phyloP scores from a whole-genome alignment of 2,888 invertebrate species.

The Dasysyrphus tricinctus region DNA sequence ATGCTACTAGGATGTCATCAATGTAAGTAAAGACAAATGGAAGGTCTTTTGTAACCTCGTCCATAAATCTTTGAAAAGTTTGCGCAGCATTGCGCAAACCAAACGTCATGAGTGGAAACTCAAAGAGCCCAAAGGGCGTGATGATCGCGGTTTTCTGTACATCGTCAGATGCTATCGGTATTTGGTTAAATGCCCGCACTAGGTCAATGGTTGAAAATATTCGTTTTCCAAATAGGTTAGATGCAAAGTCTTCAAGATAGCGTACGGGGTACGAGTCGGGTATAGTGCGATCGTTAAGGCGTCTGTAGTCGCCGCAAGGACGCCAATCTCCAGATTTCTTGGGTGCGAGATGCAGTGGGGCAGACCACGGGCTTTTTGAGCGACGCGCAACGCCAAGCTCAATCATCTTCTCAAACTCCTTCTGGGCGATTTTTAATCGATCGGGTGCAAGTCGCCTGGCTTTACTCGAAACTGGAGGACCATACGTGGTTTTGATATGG shows the following conservation, averaged over 20 bases:
- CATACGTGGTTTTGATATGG: constrained; percentile 37
- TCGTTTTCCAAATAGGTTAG: constrained; percentile 2
- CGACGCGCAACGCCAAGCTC: background rate
- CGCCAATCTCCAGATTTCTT: constrained; percentile 5
- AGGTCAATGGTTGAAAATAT: constrained; percentile 30
- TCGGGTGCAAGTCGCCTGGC: constrained; percentile 20
- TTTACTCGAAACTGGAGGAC: constrained; percentile 12
- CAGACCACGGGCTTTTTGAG: constrained; percentile 19
- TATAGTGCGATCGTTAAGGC: constrained; percentile 8
- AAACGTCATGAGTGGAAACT: constrained; percentile 8
- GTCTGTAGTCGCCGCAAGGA: constrained; percentile 17
- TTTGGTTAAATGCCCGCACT: no score
- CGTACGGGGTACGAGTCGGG: constrained; percentile 8
- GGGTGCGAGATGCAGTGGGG: background rate
- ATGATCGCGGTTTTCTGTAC: constrained; percentile 14
- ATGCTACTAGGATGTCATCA: background rate
- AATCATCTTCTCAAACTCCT: background rate
- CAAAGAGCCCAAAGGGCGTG: background rate
- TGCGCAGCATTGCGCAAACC: constrained; percentile 1
- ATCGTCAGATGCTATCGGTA: constrained; percentile 8
- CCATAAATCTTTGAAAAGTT: background rate
- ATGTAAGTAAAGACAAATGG: background rate
- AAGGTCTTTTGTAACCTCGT: background rate
- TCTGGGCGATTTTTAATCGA: background rate
- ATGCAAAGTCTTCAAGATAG: constrained; percentile 4